Percentiles rank a stretch among this genome's conserved stretches.
Evolutionary conservation across 2,113 vertebrate genomes (phyloP).

Genomic region (Proteles cristata): DNA sequence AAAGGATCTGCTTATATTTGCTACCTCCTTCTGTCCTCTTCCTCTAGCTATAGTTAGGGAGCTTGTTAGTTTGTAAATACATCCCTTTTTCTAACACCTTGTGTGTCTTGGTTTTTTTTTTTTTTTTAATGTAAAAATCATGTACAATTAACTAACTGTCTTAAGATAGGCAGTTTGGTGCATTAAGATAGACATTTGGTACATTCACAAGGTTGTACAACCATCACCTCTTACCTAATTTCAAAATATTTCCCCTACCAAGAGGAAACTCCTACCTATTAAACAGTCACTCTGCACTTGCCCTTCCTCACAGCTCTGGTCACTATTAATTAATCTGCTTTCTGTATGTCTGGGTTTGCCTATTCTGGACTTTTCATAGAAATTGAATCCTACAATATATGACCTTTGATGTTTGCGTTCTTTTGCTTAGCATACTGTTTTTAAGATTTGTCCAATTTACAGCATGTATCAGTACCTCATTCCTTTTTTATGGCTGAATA

Average conservation of each 20-base stretch:
- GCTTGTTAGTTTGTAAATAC: conserved; percentile 59
- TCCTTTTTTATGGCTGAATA: conserved; percentile 7
- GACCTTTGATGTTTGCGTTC: neutral
- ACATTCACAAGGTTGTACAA: neutral
- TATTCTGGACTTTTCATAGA: conserved; percentile 1
- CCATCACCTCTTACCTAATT: neutral
- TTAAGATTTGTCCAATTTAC: neutral
- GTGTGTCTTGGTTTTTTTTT: conserved; percentile 33
- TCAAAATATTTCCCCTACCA: neutral
- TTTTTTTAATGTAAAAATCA: conserved; percentile 36
- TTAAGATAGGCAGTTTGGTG: neutral
- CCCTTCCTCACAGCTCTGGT: neutral
- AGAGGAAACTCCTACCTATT: neutral
- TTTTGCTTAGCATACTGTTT: conserved; percentile 48
- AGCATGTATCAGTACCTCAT: neutral
- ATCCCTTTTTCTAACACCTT: conserved; percentile 35
- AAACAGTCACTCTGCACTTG: neutral
- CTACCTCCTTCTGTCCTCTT: conserved; percentile 20
- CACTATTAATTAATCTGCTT: neutral
- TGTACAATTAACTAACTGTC: neutral
- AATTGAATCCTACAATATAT: neutral
- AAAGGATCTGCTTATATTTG: conserved; percentile 5
- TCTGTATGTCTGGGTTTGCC: neutral
- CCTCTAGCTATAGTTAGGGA: conserved; percentile 15
- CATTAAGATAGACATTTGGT: neutral